phyloP scores from a whole-genome alignment of 1,140 invertebrate genomes.

The Gonioctena quinquepunctata region DNA sequence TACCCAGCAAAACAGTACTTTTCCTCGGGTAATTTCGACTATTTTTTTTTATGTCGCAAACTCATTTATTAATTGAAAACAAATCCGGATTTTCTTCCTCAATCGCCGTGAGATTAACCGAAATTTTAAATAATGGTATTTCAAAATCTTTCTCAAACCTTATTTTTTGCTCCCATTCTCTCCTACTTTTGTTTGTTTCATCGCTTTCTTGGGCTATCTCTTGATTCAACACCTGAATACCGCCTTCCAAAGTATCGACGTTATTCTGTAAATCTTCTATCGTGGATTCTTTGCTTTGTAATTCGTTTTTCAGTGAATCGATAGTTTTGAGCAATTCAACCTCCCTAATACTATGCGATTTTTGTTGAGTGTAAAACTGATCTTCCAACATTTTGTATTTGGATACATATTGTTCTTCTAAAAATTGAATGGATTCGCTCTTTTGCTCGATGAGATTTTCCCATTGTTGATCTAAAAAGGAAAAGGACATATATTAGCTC shows the following conservation, averaged over 20 bases:
- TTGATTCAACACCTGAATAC: slow-evolving; percentile 53
- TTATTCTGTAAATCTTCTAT: slow-evolving; percentile 54
- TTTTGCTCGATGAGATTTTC: slow-evolving; percentile 60
- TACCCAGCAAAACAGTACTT: too few relatives aligned
- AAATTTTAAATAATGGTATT: too few relatives aligned
- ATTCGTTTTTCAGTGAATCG: slow-evolving; percentile 50
- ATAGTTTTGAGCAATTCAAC: slow-evolving; percentile 53
- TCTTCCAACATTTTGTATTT: slow-evolving; percentile 59
- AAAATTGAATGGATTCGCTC: slow-evolving; percentile 58
- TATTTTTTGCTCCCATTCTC: slow-evolving; percentile 50
- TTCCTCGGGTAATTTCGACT: too few relatives aligned
- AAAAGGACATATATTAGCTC: neutral
- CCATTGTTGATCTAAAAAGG: slow-evolving; percentile 59
- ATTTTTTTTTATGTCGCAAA: too few relatives aligned
- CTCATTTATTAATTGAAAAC: too few relatives aligned
- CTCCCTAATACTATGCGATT: slow-evolving; percentile 49
- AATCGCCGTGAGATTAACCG: too few relatives aligned
- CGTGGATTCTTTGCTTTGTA: slow-evolving; percentile 49
- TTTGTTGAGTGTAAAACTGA: slow-evolving; percentile 52
- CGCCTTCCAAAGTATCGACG: slow-evolving; percentile 53
- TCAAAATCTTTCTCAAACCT: too few relatives aligned
- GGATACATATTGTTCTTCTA: slow-evolving; percentile 59
- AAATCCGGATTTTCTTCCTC: too few relatives aligned
- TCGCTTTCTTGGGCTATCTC: slow-evolving; percentile 49
- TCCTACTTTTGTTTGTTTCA: slow-evolving; percentile 38